Evolutionary conservation across 2,797 vertebrate genomes (phyloP).

Genomic region (Cryptoprocta ferox): DNA sequence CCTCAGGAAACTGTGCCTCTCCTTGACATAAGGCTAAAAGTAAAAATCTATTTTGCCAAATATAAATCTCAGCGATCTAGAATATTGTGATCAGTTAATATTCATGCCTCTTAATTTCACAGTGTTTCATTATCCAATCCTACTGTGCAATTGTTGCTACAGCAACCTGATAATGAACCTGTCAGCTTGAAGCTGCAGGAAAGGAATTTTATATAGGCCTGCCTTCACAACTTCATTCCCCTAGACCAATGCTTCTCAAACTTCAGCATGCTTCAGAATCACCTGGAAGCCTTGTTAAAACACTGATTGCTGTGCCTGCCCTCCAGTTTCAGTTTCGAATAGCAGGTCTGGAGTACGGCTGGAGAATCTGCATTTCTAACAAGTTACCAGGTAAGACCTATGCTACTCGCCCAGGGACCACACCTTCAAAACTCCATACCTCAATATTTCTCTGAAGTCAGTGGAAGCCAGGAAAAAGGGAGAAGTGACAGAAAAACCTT

Average conservation of each 20-base stretch:
- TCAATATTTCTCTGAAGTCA: constrained; percentile 29
- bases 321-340: background rate
- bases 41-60: constrained; percentile 28
- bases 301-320: background rate
- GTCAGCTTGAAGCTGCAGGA: background rate
- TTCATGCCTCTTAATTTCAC: constrained; percentile 57
- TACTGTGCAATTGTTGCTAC: constrained; percentile 44
- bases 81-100: constrained; percentile 48
- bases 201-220: constrained; percentile 24
- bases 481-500: background rate
- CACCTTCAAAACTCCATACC: constrained; percentile 1
- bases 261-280: background rate
- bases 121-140: constrained; percentile 49
- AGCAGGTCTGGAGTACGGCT: background rate
- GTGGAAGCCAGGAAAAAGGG: background rate
- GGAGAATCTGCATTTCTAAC: background rate
- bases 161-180: constrained; percentile 38
- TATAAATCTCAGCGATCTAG: constrained; percentile 56
- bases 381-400: background rate
- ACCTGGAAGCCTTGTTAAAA: constrained; percentile 12
- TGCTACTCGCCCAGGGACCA: background rate
- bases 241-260: background rate
- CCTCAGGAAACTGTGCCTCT: constrained; percentile 40
- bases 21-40: background rate
- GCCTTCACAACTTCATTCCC: constrained; percentile 2